Percentiles rank a stretch among this genome's conserved stretches.
phyloP scores from a whole-genome alignment of 2,888 invertebrate genomes.

The Cheilosia pagana region DNA sequence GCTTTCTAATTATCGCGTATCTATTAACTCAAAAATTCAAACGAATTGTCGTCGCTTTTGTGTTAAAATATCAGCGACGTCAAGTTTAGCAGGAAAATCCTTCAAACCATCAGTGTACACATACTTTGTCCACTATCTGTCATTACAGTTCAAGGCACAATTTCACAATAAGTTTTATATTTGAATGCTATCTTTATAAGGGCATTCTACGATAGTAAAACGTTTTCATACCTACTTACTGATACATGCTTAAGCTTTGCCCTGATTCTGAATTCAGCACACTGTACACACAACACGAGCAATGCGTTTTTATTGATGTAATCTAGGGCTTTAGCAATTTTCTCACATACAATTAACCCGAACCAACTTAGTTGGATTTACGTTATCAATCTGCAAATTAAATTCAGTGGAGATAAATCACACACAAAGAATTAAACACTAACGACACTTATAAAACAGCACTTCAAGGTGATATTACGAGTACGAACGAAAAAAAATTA shows the following conservation, averaged over 20 bases:
- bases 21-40: slow-evolving; percentile 1
- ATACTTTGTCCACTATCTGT: slow-evolving; percentile 12
- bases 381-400: slow-evolving; percentile 45
- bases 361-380: slow-evolving; percentile 22
- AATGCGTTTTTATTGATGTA: slow-evolving; percentile 35
- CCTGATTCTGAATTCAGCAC: background rate
- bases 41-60: background rate
- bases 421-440: slow-evolving; percentile 5
- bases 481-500: background rate
- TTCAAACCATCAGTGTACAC: background rate
- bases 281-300: background rate
- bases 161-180: background rate
- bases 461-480: slow-evolving; percentile 22
- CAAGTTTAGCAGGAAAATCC: background rate
- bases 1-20: slow-evolving; percentile 1
- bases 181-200: slow-evolving; percentile 28
- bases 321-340: background rate
- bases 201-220: slow-evolving; percentile 4
- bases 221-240: background rate
- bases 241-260: background rate
- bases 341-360: slow-evolving; percentile 18
- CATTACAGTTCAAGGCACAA: slow-evolving; percentile 19
- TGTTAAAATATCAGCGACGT: background rate
- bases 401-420: slow-evolving; percentile 20
- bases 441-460: slow-evolving; percentile 3